phyloP scores from a whole-genome alignment of 2,888 invertebrate species.

The Hirudinaria manillensis region DNA sequence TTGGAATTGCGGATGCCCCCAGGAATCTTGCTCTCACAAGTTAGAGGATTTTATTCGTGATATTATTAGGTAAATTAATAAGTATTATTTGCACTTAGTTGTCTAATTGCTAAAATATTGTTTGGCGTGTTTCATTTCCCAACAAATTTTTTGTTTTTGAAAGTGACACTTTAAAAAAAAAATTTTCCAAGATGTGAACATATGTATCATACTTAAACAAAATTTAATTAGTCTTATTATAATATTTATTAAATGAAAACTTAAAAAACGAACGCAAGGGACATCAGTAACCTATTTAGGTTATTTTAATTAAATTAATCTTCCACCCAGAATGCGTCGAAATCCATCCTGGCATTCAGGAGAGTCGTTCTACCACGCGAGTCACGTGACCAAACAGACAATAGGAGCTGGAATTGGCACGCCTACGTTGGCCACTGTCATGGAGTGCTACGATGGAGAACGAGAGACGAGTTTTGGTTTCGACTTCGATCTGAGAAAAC shows the following conservation, averaged over 20 bases:
- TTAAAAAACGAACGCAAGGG: no score
- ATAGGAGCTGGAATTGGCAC: neutral
- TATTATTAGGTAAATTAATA: no score
- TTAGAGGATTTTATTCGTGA: neutral
- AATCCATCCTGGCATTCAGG: constrained; percentile 1
- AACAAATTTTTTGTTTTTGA: no score
- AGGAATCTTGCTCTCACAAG: constrained; percentile 12
- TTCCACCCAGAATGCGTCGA: neutral
- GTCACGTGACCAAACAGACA: constrained; percentile 7
- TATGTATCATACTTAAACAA: no score
- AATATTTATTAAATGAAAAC: no score
- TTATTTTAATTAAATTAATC: no score
- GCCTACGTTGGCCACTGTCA: constrained; percentile 8
- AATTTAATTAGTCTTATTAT: no score
- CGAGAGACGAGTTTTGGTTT: constrained; percentile 1
- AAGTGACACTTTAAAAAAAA: no score
- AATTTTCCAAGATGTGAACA: no score
- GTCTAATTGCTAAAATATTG: neutral
- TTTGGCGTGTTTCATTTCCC: no score
- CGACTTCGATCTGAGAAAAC: neutral
- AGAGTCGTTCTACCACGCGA: neutral
- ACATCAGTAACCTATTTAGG: no score
- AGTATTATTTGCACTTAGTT: neutral
- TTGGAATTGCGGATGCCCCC: constrained; percentile 4
- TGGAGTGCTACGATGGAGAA: constrained; percentile 17